These are phyloP conservation scores for Melanitta fusca DNA, from an alignment of 2,797 vertebrate genomes.

Conservation along the genomic window DNA sequence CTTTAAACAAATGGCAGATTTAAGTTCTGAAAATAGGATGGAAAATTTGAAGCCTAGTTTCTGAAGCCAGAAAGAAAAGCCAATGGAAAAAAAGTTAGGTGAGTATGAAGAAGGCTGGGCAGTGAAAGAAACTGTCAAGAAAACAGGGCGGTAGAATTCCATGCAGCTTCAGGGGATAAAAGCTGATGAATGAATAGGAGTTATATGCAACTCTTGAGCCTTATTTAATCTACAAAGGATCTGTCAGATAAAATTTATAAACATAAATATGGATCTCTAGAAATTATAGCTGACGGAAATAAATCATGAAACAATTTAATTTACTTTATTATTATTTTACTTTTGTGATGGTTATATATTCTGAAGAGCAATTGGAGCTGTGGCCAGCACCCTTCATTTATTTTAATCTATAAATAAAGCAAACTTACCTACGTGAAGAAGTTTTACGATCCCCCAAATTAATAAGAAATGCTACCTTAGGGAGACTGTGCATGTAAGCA, in stretches of 20 bases:
- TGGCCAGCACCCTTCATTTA: background rate
- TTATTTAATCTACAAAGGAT: constrained; percentile 20
- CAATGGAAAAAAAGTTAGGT: background rate
- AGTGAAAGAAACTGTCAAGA: background rate
- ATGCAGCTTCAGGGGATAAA: background rate
- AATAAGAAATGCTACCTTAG: constrained; percentile 65
- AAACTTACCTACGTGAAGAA: background rate
- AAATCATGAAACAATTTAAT: constrained; percentile 50
- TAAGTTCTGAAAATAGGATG: background rate
- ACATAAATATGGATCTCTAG: constrained; percentile 21
- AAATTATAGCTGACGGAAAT: constrained; percentile 30
- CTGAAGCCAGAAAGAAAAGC: background rate
- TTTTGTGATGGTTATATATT: constrained; percentile 29
- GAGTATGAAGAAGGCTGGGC: background rate
- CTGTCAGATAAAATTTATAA: constrained; percentile 8
- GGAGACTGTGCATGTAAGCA: constrained; percentile 18
- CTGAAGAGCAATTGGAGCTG: background rate
- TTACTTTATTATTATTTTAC: constrained; percentile 47
- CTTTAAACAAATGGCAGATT: background rate
- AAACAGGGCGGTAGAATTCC: background rate
- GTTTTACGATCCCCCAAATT: constrained; percentile 52
- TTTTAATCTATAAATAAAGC: background rate
- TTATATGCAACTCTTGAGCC: background rate
- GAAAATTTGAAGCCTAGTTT: background rate
- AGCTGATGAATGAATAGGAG: background rate